Percentiles rank a stretch among this genome's conserved stretches.
Evolutionary conservation across 2,888 invertebrate species (phyloP).

Genomic region (Iphiclides podalirius): DNA sequence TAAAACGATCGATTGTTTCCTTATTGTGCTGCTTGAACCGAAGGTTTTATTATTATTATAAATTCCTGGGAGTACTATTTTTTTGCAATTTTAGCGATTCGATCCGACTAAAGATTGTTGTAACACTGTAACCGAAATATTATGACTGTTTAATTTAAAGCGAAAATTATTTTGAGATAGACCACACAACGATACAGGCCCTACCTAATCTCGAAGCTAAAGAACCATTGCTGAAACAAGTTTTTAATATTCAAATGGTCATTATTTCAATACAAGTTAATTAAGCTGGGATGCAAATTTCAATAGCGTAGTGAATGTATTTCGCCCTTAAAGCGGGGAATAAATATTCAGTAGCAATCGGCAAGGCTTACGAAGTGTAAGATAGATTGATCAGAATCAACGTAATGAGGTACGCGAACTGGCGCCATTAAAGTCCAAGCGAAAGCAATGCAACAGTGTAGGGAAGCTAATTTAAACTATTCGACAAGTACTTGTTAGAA

Average conservation of each 20-base stretch:
- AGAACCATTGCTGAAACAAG: too few relatives aligned
- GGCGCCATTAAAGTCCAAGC: constrained; percentile 60
- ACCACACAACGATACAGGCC: too few relatives aligned
- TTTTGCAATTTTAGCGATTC: constrained; percentile 4
- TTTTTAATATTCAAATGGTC: too few relatives aligned
- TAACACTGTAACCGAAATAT: not conserved
- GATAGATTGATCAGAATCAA: constrained; percentile 54
- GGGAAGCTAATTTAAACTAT: constrained; percentile 62
- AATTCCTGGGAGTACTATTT: constrained; percentile 7
- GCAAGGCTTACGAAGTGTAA: constrained; percentile 10
- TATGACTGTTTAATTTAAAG: not conserved
- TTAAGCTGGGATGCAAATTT: not conserved
- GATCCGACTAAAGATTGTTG: not conserved
- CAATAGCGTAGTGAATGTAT: not conserved
- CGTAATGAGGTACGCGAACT: constrained; percentile 57
- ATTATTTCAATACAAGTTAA: not conserved
- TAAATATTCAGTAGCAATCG: constrained; percentile 17
- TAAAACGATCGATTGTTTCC: constrained; percentile 80
- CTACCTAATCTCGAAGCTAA: too few relatives aligned
- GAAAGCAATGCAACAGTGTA: constrained; percentile 45
- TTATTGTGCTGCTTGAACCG: constrained; percentile 62
- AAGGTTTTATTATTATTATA: constrained; percentile 49
- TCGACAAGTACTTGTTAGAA: constrained; percentile 40
- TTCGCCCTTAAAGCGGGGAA: not conserved
- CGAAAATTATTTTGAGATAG: too few relatives aligned